These are phyloP conservation scores for Ectemnius continuus DNA, from an alignment of 2,888 invertebrate genomes.

Conservation along the genomic window DNA sequence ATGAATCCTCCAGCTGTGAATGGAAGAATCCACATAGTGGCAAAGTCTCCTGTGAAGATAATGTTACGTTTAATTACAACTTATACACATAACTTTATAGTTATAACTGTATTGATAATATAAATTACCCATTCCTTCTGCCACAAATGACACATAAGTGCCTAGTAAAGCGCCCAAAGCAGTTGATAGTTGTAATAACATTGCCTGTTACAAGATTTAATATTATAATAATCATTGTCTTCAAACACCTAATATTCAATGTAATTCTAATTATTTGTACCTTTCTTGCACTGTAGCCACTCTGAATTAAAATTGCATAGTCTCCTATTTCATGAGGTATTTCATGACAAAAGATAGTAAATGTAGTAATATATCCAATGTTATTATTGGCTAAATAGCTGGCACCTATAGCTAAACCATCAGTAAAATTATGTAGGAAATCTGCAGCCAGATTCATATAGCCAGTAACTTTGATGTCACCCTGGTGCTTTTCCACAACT, in stretches of 20 bases:
- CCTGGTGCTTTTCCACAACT: constrained; percentile 72
- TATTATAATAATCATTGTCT: constrained; percentile 1
- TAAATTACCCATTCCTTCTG: constrained; percentile 83
- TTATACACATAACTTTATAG: background rate
- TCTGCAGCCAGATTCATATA: constrained; percentile 99
- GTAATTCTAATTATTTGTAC: constrained; percentile 70
- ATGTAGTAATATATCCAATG: constrained; percentile 93
- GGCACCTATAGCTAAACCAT: constrained; percentile 99
- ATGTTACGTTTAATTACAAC: constrained; percentile 15
- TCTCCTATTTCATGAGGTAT: constrained; percentile 99
- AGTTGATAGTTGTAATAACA: constrained; percentile 95
- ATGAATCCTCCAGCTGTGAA: constrained; percentile 99
- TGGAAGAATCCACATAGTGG: constrained; percentile 94
- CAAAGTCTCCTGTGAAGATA: constrained; percentile 81
- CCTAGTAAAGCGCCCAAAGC: constrained; percentile 97
- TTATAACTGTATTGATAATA: background rate
- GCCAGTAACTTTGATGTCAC: constrained; percentile 89
- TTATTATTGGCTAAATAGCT: constrained; percentile 95
- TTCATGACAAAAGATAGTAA: constrained; percentile 98
- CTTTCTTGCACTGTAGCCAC: constrained; percentile 95
- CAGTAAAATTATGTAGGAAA: constrained; percentile 99
- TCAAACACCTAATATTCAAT: background rate
- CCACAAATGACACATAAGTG: constrained; percentile 90
- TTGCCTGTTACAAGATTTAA: constrained; percentile 82
- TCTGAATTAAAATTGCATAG: constrained; percentile 98